Conservation (phyloP, 1,140 invertebrate species). For the Mercenaria mercenaria region DNA sequence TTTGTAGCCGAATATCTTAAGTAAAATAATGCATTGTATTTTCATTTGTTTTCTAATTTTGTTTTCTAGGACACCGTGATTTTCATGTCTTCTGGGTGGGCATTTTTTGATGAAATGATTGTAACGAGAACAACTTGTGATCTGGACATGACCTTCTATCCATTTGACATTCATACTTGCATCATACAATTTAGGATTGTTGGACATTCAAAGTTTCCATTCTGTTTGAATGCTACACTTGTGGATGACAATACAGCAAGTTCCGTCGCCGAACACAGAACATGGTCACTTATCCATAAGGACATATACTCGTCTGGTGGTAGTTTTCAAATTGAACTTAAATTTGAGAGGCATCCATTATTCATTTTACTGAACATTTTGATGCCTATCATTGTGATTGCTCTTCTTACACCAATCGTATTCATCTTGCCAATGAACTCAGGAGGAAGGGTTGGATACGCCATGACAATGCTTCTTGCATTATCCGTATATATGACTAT, state of each 20-base stretch:
- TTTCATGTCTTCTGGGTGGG: too few species aligned
- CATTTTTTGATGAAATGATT: neutral
- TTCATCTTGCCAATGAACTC: conserved; percentile 15
- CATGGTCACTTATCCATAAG: neutral
- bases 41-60: too few species aligned
- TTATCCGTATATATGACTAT: conserved; percentile 43
- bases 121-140: neutral
- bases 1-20: too few species aligned
- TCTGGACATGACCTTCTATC: conserved; percentile 23
- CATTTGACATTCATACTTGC: neutral
- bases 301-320: neutral
- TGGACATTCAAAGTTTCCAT: neutral
- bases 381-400: neutral
- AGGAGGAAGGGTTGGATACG: neutral
- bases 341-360: conserved; percentile 11
- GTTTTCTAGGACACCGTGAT: too few species aligned
- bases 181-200: neutral
- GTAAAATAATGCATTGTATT: too few species aligned
- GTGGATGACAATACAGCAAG: neutral
- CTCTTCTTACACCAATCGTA: conserved; percentile 11
- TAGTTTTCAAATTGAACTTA: neutral
- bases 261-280: neutral
- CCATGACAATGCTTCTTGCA: conserved; percentile 33
- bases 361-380: conserved; percentile 13
- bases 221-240: neutral